These are phyloP conservation scores for Brotogeris chrysoptera DNA, from an alignment of 2,797 vertebrate species.

Conservation along the genomic window DNA sequence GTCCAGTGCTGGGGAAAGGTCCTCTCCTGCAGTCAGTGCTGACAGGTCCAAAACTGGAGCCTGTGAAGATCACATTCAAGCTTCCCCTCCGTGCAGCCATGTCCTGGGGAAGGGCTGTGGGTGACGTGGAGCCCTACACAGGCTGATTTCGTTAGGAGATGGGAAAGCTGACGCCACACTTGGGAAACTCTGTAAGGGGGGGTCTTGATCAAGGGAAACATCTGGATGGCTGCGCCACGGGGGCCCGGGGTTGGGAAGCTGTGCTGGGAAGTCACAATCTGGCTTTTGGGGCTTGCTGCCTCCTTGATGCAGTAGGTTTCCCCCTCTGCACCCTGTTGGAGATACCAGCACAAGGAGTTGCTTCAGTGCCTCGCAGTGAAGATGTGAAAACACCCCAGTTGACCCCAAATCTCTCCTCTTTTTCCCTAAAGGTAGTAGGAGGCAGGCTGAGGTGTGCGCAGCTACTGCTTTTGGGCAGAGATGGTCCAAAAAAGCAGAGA, in stretches of 20 bases:
- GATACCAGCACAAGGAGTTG: neutral
- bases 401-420: neutral
- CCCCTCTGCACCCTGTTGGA: neutral
- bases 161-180: neutral
- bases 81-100: neutral
- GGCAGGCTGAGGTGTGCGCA: neutral
- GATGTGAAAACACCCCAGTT: neutral
- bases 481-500: neutral
- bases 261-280: neutral
- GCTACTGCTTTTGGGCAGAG: neutral
- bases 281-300: neutral
- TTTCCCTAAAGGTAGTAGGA: neutral
- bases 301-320: neutral
- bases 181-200: neutral
- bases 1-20: neutral
- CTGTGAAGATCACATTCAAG: neutral
- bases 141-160: neutral
- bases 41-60: neutral
- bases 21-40: neutral
- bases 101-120: neutral
- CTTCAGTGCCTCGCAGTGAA: neutral
- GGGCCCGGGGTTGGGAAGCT: neutral
- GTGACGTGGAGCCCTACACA: neutral
- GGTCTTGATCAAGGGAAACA: neutral
- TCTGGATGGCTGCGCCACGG: neutral